Percentiles rank a stretch among this genome's conserved stretches.
These are phyloP conservation scores for Drosophila bifasciata DNA, from an alignment of 1,140 invertebrate genomes.

Conservation along the genomic window DNA sequence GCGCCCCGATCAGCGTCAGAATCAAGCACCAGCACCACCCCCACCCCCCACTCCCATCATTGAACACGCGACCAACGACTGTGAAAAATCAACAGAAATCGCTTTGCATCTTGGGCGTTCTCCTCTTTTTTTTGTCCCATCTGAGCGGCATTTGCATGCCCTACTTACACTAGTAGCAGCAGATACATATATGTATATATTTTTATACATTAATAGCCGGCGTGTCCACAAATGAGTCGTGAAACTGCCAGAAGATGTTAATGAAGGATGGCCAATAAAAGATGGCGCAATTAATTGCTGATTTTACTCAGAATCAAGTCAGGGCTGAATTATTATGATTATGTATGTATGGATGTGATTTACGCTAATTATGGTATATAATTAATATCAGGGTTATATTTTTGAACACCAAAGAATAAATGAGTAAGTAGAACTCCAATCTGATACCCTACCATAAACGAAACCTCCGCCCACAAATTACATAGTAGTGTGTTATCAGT, in stretches of 20 bases:
- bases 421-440: no score
- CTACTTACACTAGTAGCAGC: conserved; percentile 43
- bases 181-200: conserved; percentile 21
- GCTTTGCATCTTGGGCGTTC: conserved; percentile 28
- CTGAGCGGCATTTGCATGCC: conserved; percentile 65
- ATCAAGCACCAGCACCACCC: conserved; percentile 16
- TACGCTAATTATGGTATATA: conserved; percentile 27
- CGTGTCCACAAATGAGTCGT: conserved; percentile 29
- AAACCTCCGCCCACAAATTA: conserved; percentile 24
- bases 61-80: conserved; percentile 68
- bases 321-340: conserved; percentile 26
- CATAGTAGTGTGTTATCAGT: conserved; percentile 5
- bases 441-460: conserved; percentile 15
- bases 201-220: conserved; percentile 60
- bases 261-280: conserved; percentile 39
- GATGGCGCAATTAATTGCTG: conserved; percentile 36
- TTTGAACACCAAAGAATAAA: no score
- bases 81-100: conserved; percentile 67
- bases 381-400: no score
- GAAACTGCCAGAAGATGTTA: conserved; percentile 37
- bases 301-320: conserved; percentile 25
- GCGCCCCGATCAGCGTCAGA: conserved; percentile 21
- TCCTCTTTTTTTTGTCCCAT: not conserved
- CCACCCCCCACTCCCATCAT: no score
- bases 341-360: conserved; percentile 13